Base-by-base conservation (phyloP, 1,140 invertebrate species). In the Asbolus verrucosus region DNA sequence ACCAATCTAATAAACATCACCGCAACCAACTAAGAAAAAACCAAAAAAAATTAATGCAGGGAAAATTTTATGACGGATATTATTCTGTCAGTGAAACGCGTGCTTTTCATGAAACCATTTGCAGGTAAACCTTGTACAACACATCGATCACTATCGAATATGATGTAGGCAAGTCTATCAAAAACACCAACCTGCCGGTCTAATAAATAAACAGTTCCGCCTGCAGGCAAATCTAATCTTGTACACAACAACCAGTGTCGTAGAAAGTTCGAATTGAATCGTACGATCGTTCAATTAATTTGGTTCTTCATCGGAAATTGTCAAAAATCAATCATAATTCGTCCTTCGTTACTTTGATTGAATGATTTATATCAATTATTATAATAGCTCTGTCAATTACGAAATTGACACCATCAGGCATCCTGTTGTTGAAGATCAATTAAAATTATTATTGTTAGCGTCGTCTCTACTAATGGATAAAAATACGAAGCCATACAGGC, bases 341-440 rank as follows among this genome's bases (percentile, higher is more conserved):
- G 21, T 54, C 21, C 43, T 18, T 21, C 43, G 33, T 62, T 62
- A 18, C 13, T 31, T 33, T 33, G 38, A 63, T 63, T 63, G 59
- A 61, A 38, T 61, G 59, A 62, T 62, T 62, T 62, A 62, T 62
- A 38, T 62, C 60, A 62, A 62, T 62, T 62, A 62, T 36, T 62
- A 16, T 62, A 62, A 62, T 16, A 24, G 36, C 14, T 62, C 33
- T 39, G 36, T 65, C 61, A 41, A 54, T 54, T 54, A 54, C 24
- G 46, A 54, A 54, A 54, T 54, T 54, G 46, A 54, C 36, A 41
- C 21, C 11, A 33, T 15, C 27, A 11, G 5, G 15, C 59, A n/a
- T n/a, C n/a, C n/a, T n/a, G n/a, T n/a, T n/a, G 14, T 41, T 30
- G 21, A 65, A 41, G 39, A 39, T 39, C 61, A 38, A 65, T 65